Percentiles rank a stretch among this genome's conserved stretches.
Conservation (phyloP, 1,140 invertebrate species). For the Cydia strobilella region DNA sequence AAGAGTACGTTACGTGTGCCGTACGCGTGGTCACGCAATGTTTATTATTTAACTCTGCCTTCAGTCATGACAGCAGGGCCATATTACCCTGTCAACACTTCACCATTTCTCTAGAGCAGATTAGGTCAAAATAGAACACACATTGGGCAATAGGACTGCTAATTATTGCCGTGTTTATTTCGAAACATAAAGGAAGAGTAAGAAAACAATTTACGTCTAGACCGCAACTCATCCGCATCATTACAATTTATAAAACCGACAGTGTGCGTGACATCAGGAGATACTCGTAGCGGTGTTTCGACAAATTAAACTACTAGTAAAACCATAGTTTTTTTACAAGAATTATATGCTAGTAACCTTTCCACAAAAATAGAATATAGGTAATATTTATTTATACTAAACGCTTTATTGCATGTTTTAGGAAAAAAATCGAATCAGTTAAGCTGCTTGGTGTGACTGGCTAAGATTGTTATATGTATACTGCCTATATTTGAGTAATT, state of each 20-base stretch:
- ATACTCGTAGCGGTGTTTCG: not conserved
- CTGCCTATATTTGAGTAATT: no score
- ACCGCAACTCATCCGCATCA: conserved; percentile 53
- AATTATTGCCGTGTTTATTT: not conserved
- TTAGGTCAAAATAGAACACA: conserved; percentile 37
- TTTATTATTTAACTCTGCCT: conserved; percentile 46
- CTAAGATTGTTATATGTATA: no score
- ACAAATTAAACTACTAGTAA: not conserved
- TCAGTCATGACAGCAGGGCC: conserved; percentile 36
- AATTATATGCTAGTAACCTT: no score
- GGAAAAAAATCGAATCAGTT: no score
- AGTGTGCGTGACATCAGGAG: conserved; percentile 21
- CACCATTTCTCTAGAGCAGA: conserved; percentile 43
- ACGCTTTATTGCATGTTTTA: no score
- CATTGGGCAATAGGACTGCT: conserved; percentile 9
- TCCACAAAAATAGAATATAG: no score
- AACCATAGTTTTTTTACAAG: no score
- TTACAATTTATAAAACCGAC: conserved; percentile 25
- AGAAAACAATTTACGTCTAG: conserved; percentile 25
- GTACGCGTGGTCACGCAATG: conserved; percentile 44
- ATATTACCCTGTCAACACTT: conserved; percentile 45
- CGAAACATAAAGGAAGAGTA: conserved; percentile 12
- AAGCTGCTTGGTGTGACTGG: no score
- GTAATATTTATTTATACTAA: no score
- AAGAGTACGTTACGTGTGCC: conserved; percentile 51